Base-by-base conservation (phyloP, 2,888 invertebrate species). In the Scelioninae gen. 1 region DNA sequence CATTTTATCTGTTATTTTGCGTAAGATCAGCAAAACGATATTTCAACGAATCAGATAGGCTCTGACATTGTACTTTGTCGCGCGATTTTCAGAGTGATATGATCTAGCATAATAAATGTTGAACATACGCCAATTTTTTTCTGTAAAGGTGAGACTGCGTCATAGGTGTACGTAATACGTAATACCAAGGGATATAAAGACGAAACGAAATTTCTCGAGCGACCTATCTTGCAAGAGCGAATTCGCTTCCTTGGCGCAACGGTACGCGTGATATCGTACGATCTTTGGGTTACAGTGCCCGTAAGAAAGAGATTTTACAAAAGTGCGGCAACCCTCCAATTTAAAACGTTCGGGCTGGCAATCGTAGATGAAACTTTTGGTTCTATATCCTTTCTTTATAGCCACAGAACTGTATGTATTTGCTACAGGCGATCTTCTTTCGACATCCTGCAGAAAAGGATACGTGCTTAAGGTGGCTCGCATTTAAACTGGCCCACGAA, bases 51-150 rank as follows among this genome's bases (percentile, higher is more conserved):
- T 45, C 83, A 85, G 84, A 86, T 71, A 68, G 75, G 62, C 68
- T 78, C 75, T 60, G 81, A 71, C 76, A 74, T 68, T 69, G 63
- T 60, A 84, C 79, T 71, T 74, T 81, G 80, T 84, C 83, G 79
- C 63, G 72, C 77, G 56, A 79, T 79, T 82, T 78, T 60, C 49
- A 31, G 34, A 78, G 58, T 76, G 86, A 87, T 86, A 82, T 75
- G 71, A 86, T 87, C 85, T 82, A 79, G 69, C 53, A 76, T 85
- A 83, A 84, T 84, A 82, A 88, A 87, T 87, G 85, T 80, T 65
- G 38, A 60, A 55, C 71, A 65, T 58, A 79, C 43, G 60, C 32
- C 71, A 66, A 72, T 74, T 66, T 66, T 47, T 66, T 65, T 60
- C 53, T 23, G 8, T 29, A 34, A 53, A 53, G 40, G 51, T 31